Conservation (phyloP, 1,140 invertebrate species). For the Atopsyche davidsoni region DNA sequence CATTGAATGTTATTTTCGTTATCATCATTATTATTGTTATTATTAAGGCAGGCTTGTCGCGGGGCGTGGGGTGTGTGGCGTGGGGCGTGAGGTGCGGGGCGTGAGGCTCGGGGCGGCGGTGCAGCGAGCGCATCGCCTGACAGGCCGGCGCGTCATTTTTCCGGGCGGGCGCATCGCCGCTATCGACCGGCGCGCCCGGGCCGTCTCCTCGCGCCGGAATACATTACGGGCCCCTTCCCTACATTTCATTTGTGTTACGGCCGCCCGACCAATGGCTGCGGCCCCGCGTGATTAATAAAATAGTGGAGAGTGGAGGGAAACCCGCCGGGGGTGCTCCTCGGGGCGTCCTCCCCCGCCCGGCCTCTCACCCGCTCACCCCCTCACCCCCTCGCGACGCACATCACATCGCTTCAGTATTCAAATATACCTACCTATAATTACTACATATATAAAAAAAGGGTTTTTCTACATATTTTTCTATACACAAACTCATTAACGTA, state of each 20-base stretch:
- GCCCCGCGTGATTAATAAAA: conserved; percentile 31
- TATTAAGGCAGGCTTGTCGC: neutral
- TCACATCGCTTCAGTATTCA: neutral
- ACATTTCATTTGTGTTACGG: conserved; percentile 31
- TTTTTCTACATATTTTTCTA: too few relatives aligned
- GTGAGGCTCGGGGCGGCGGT: too few relatives aligned
- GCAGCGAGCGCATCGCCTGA: too few relatives aligned
- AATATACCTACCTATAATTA: too few relatives aligned
- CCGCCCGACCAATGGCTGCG: conserved; percentile 29
- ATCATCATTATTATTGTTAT: conserved; percentile 1
- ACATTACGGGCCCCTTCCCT: conserved; percentile 28
- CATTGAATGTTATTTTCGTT: neutral
- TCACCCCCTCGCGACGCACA: neutral
- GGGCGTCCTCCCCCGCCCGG: conserved; percentile 15
- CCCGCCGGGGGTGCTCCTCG: conserved; percentile 2
- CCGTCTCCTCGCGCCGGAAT: conserved; percentile 17
- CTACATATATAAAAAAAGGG: too few relatives aligned
- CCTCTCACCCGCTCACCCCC: conserved; percentile 1
- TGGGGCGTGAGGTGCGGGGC: neutral
- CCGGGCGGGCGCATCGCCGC: conserved; percentile 22
- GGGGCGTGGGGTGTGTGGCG: neutral
- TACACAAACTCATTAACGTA: too few relatives aligned
- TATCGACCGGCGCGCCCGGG: conserved; percentile 25
- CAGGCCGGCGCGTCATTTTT: conserved; percentile 9
- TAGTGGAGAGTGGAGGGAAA: conserved; percentile 24